Base-by-base conservation (phyloP, 2,113 vertebrate genomes). In the Aegithalos caudatus region DNA sequence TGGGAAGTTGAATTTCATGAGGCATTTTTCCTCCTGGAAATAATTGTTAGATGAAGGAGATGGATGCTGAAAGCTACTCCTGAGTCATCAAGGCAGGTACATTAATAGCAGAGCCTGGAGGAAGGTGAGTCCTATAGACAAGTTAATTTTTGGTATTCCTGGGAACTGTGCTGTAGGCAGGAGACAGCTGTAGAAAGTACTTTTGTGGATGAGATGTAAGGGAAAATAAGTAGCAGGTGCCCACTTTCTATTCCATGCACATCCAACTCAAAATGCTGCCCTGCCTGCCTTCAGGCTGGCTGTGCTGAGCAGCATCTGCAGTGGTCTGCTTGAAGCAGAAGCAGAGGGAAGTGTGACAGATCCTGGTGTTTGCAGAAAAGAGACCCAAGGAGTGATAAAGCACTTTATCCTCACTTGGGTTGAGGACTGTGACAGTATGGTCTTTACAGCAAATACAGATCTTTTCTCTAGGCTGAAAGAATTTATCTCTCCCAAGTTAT, bases 401-500 rank as follows among this genome's bases (percentile, higher is more conserved):
- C 61, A 7, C 29, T 67, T 51, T 51, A 35, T 31, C 58, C 61
- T 40, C 73, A 24, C 37, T 57, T 35, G 48, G 28, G 20, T 1
- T 38, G 60, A 44, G 64, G 21, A 3, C 53, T 84, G 98, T 74
- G 97, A 97, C 58, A 18, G 67, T 6, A 93, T 99, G 77, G 99
- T 99, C 95, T 98, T 99, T 96, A 92, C 84, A 27, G 86, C 94
- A 45, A 97, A 98, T 23, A 64, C 97, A 12, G 83, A 86, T 66
- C 97, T 99, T 25, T 94, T 98, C 70, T 91, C 73, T 16, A 96
- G 82, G 6, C 95, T 99, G 1, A 97, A 98, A 72, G 97, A 96
- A 48, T 99, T 99, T 82, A 94, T 99, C 70, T 98, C 97, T 71
- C 97, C 97, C 72, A 94, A 99, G 98, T 99, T 99, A 97, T 94